phyloP scores from a whole-genome alignment of 2,888 invertebrate species.

The Cosmorhoe ocellata region DNA sequence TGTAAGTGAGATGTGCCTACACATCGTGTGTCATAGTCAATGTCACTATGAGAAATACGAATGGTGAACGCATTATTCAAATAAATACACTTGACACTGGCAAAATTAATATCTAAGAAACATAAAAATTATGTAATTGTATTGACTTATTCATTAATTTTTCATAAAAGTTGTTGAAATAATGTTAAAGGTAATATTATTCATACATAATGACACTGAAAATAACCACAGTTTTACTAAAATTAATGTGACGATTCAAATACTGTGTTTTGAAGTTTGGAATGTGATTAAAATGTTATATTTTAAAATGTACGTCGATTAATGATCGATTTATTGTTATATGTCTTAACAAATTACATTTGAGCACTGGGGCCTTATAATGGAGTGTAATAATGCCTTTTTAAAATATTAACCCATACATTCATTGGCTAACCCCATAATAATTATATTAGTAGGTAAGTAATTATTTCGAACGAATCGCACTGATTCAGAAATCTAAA shows the following conservation, averaged over 20 bases:
- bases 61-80: too few species aligned
- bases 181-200: too few species aligned
- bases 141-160: too few species aligned
- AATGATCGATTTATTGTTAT: conserved; percentile 58
- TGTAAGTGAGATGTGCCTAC: conserved; percentile 72
- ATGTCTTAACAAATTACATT: conserved; percentile 68
- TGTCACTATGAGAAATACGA: conserved; percentile 21
- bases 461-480: too few species aligned
- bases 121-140: too few species aligned
- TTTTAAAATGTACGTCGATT: conserved; percentile 44
- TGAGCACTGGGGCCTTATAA: conserved; percentile 67
- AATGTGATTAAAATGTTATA: conserved; percentile 53
- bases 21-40: conserved; percentile 69
- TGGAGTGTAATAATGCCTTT: conserved; percentile 9
- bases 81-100: too few species aligned
- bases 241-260: conserved; percentile 64
- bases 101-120: too few species aligned
- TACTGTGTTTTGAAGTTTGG: conserved; percentile 62
- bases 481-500: too few species aligned
- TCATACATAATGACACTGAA: conserved; percentile 49
- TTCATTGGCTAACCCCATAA: not conserved
- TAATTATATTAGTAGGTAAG: too few species aligned
- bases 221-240: conserved; percentile 58
- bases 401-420: not conserved
- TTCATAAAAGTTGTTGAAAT: too few species aligned